These are phyloP conservation scores for Chironomus tepperi DNA, from an alignment of 1,140 invertebrate genomes.

Conservation along the genomic window DNA sequence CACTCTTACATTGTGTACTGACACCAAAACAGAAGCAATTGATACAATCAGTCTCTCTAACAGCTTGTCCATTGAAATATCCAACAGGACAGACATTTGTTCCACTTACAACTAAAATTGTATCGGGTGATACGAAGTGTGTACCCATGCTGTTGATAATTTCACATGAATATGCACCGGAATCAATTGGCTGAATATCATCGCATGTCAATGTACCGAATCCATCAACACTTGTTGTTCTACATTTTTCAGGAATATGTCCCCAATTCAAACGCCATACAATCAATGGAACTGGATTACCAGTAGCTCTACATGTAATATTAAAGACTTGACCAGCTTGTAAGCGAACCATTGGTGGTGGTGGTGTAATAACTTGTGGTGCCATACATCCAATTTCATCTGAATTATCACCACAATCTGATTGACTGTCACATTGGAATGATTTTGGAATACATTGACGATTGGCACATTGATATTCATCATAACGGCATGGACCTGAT, in stretches of 20 bases:
- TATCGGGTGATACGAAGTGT: constrained; percentile 81
- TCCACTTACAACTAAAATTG: constrained; percentile 72
- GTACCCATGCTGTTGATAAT: constrained; percentile 81
- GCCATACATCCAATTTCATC: constrained; percentile 86
- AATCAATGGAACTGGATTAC: constrained; percentile 82
- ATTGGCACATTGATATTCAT: constrained; percentile 74
- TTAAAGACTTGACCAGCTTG: constrained; percentile 61
- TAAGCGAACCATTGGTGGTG: constrained; percentile 59
- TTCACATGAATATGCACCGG: constrained; percentile 96
- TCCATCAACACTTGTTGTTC: constrained; percentile 63
- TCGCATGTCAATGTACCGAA: constrained; percentile 73
- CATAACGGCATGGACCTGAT: constrained; percentile 52
- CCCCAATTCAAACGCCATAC: constrained; percentile 97
- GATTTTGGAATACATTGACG: constrained; percentile 86
- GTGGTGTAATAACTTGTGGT: constrained; percentile 57
- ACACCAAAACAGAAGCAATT: constrained; percentile 91
- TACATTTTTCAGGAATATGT: constrained; percentile 81
- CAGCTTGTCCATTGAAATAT: constrained; percentile 62
- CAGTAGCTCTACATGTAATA: constrained; percentile 77
- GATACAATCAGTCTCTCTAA: constrained; percentile 64
- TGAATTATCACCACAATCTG: constrained; percentile 78
- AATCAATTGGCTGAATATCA: constrained; percentile 62
- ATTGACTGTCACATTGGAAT: constrained; percentile 86
- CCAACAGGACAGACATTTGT: constrained; percentile 58
- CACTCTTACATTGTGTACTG: constrained; percentile 70